phyloP scores from a whole-genome alignment of 2,888 invertebrate genomes.

The Dolomedes plantarius region DNA sequence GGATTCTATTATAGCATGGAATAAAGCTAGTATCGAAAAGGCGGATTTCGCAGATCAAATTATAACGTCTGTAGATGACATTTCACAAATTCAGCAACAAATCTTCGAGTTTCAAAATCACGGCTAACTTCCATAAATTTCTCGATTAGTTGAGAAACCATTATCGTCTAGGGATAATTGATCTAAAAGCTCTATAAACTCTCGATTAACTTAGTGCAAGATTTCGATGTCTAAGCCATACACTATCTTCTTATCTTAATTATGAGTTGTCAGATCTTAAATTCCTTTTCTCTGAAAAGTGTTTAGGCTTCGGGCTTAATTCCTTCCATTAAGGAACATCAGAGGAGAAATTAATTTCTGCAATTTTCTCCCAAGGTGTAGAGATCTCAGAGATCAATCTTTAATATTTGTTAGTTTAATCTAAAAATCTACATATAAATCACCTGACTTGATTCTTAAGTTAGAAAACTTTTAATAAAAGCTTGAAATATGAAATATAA shows the following conservation, averaged over 20 bases:
- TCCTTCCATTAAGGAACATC: neutral
- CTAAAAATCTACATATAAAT: neutral
- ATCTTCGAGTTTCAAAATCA: no score
- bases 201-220: neutral
- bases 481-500: no score
- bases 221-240: neutral
- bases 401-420: neutral
- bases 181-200: no score
- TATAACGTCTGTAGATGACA: no score
- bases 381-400: neutral
- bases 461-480: neutral
- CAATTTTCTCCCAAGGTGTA: neutral
- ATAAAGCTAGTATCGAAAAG: no score
- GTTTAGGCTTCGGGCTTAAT: neutral
- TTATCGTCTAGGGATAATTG: no score
- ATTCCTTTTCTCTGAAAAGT: neutral
- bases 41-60: no score
- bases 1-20: no score
- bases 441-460: neutral
- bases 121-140: no score
- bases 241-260: neutral
- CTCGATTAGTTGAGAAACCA: no score
- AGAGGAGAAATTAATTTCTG: neutral
- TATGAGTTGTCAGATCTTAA: neutral
- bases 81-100: no score